Percentiles rank a stretch among this genome's conserved stretches.
These are phyloP conservation scores for Onychostoma macrolepis DNA, from an alignment of 2,113 vertebrate genomes.

Conservation along the genomic window DNA sequence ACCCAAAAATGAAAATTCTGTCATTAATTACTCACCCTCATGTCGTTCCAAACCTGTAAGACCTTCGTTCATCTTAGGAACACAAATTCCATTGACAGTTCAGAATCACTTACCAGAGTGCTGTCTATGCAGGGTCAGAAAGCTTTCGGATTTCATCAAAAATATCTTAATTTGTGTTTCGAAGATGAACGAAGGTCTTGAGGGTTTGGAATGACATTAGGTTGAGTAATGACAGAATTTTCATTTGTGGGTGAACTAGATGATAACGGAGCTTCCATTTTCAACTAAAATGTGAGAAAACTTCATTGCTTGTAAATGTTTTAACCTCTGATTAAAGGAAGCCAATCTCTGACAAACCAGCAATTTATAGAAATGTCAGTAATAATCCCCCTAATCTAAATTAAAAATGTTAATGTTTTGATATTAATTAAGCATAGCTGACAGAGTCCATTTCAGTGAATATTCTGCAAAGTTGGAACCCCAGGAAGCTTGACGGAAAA, in stretches of 20 bases:
- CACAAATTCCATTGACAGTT: too few species aligned
- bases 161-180: too few species aligned
- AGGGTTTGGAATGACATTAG: background rate
- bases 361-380: background rate
- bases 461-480: slow-evolving; percentile 51
- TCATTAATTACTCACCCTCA: too few species aligned
- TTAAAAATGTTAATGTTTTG: background rate
- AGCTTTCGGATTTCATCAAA: too few species aligned
- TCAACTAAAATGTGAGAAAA: background rate
- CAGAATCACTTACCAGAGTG: too few species aligned
- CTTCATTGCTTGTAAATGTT: background rate
- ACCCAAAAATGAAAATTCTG: too few species aligned
- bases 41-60: too few species aligned
- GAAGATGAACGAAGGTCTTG: too few species aligned
- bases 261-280: background rate
- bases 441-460: background rate
- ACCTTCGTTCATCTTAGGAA: too few species aligned
- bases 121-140: too few species aligned
- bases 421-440: slow-evolving; percentile 6
- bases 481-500: slow-evolving; percentile 54
- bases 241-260: too few species aligned
- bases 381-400: background rate
- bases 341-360: background rate
- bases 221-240: too few species aligned
- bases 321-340: background rate